These are phyloP conservation scores for Aphelenchoides fujianensis DNA, from an alignment of 1,140 invertebrate species.

Conservation along the genomic window DNA sequence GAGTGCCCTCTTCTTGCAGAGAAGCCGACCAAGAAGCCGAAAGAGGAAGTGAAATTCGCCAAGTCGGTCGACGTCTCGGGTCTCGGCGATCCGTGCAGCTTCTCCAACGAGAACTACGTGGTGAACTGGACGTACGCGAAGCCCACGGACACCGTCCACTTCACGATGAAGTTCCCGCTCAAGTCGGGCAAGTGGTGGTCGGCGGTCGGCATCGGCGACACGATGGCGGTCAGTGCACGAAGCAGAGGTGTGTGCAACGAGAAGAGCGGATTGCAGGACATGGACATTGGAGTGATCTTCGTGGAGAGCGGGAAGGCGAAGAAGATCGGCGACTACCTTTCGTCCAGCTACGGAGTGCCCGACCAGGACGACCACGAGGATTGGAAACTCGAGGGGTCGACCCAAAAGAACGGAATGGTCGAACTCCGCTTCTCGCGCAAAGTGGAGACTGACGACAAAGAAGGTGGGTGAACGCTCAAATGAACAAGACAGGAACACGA, in stretches of 20 bases:
- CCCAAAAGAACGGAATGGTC: conserved; percentile 26
- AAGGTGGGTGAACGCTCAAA: too few species aligned
- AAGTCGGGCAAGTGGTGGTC: conserved; percentile 58
- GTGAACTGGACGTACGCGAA: conserved; percentile 48
- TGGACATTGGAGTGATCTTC: conserved; percentile 49
- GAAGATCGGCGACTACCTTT: conserved; percentile 46
- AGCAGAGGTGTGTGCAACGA: too few species aligned
- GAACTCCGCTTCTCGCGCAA: conserved; percentile 44
- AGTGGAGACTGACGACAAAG: conserved; percentile 38
- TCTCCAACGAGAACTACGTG: conserved; percentile 28
- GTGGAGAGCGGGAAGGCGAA: conserved; percentile 38
- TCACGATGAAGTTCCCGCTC: conserved; percentile 41
- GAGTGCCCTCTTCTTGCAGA: neutral
- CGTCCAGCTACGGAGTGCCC: conserved; percentile 38
- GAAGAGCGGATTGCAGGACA: conserved; percentile 48
- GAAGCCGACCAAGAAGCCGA: neutral
- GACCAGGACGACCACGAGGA: conserved; percentile 38
- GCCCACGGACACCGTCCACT: conserved; percentile 39
- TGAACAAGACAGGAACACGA: too few species aligned
- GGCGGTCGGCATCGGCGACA: conserved; percentile 55
- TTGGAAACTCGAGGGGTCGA: conserved; percentile 30
- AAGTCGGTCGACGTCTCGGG: conserved; percentile 48
- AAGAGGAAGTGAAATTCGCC: conserved; percentile 27
- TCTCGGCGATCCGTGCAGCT: conserved; percentile 50
- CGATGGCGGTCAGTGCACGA: conserved; percentile 46